Percentiles rank a stretch among this genome's conserved stretches.
phyloP scores from a whole-genome alignment of 1,140 invertebrate species.

The Pseudomyrmex flavicornis region DNA sequence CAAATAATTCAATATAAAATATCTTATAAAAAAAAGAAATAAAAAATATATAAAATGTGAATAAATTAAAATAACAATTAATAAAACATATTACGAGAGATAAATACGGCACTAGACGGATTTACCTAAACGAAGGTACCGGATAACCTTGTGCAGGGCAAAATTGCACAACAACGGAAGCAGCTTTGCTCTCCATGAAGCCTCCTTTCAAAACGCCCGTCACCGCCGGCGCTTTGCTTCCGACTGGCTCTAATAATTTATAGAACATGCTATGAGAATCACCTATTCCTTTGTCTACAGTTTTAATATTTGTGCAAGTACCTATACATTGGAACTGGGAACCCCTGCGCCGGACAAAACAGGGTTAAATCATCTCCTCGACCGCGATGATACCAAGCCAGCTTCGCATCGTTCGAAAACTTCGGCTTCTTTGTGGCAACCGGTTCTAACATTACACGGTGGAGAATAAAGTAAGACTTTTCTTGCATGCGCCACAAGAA shows the following conservation, averaged over 20 bases:
- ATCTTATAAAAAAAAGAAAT: not conserved
- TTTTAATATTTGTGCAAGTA: constrained; percentile 70
- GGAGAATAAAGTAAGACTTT: not conserved
- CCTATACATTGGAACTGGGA: constrained; percentile 87
- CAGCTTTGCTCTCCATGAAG: constrained; percentile 77
- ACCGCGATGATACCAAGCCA: constrained; percentile 76
- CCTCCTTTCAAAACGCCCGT: constrained; percentile 79
- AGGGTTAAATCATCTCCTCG: constrained; percentile 77
- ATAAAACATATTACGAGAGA: not conserved
- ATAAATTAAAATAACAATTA: not conserved
- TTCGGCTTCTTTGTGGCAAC: constrained; percentile 87
- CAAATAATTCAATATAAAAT: constrained; percentile 6
- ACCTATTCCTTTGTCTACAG: constrained; percentile 62
- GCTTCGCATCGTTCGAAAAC: constrained; percentile 85
- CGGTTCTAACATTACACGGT: constrained; percentile 84
- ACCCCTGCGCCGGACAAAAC: constrained; percentile 88
- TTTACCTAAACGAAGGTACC: constrained; percentile 89
- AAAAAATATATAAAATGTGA: not conserved
- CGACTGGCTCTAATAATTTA: constrained; percentile 78
- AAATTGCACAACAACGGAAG: constrained; percentile 86
- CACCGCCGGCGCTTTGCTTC: constrained; percentile 80
- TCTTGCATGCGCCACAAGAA: not conserved
- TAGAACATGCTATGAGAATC: constrained; percentile 60
- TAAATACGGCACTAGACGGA: not conserved
- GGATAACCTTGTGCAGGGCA: constrained; percentile 90